These are phyloP conservation scores for Campylomormyrus tamandua DNA, from an alignment of 2,113 vertebrate species.

Conservation along the genomic window DNA sequence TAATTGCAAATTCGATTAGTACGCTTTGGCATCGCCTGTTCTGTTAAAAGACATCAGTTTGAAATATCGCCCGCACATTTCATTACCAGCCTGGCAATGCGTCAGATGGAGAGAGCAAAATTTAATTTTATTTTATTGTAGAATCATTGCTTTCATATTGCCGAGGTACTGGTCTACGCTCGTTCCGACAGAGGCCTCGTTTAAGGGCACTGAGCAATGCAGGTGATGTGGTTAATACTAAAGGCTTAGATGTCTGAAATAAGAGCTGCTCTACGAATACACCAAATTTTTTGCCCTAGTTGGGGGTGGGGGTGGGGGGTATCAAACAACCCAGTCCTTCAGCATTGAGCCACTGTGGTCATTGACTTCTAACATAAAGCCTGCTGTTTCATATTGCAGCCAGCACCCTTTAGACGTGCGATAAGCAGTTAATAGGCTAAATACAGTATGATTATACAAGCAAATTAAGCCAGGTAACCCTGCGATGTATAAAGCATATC, in stretches of 20 bases:
- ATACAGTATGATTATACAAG: background rate
- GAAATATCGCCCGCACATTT: background rate
- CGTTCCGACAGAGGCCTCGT: background rate
- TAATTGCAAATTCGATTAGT: background rate
- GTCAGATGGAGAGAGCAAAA: background rate
- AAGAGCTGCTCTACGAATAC: background rate
- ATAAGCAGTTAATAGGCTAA: background rate
- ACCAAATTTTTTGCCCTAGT: background rate
- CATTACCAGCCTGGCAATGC: background rate
- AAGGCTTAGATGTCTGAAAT: background rate
- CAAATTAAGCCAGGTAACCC: background rate
- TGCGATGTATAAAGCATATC: background rate
- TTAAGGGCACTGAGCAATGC: background rate
- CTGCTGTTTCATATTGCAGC: background rate
- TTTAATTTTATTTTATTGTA: background rate
- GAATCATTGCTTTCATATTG: background rate
- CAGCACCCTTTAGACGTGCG: background rate
- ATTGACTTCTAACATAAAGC: background rate
- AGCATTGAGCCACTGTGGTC: background rate
- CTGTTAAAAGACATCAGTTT: background rate
- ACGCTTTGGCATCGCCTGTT: background rate
- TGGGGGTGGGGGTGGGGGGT: background rate
- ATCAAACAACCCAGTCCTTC: background rate
- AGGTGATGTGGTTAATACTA: background rate
- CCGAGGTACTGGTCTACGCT: background rate